phyloP scores from a whole-genome alignment of 2,797 vertebrate species.

The Borostomias antarcticus region DNA sequence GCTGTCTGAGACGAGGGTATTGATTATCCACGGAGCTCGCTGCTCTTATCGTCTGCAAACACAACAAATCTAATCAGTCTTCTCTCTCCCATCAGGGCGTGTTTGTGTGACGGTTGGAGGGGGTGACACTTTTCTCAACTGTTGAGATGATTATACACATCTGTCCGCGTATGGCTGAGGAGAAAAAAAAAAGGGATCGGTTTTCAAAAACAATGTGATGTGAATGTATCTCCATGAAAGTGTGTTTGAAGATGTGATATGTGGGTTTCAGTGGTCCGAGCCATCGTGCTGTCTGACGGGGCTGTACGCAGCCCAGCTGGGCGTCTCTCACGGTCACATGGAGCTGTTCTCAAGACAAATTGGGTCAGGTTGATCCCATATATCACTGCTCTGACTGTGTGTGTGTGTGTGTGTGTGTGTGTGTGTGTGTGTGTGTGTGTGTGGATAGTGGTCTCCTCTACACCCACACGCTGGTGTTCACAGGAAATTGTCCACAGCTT shows the following conservation, averaged over 20 bases:
- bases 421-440: not conserved
- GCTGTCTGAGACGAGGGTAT: too few species aligned
- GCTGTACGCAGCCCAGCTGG: slow-evolving; percentile 48
- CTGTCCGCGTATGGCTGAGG: too few species aligned
- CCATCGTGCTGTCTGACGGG: slow-evolving; percentile 1
- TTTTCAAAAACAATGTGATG: not conserved
- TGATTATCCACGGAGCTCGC: not conserved
- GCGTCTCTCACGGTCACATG: slow-evolving; percentile 32
- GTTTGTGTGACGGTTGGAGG: not conserved
- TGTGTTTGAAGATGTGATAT: slow-evolving; percentile 14
- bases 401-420: not conserved
- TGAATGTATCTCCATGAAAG: not conserved
- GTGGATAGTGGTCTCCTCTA: not conserved
- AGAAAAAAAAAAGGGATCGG: not conserved
- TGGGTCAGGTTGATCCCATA: slow-evolving; percentile 43
- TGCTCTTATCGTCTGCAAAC: not conserved
- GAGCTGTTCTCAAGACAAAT: slow-evolving; percentile 38
- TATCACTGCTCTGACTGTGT: slow-evolving; percentile 33
- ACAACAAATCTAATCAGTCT: not conserved
- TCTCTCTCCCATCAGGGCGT: not conserved
- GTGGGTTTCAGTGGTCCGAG: slow-evolving; percentile 2
- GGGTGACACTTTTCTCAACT: too few species aligned
- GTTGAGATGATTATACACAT: too few species aligned
- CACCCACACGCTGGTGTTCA: slow-evolving; percentile 17
- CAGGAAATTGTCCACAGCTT: slow-evolving; percentile 52